Evolutionary conservation across 2,797 vertebrate species (phyloP).

Genomic region (Rhadinocentrus ornatus): DNA sequence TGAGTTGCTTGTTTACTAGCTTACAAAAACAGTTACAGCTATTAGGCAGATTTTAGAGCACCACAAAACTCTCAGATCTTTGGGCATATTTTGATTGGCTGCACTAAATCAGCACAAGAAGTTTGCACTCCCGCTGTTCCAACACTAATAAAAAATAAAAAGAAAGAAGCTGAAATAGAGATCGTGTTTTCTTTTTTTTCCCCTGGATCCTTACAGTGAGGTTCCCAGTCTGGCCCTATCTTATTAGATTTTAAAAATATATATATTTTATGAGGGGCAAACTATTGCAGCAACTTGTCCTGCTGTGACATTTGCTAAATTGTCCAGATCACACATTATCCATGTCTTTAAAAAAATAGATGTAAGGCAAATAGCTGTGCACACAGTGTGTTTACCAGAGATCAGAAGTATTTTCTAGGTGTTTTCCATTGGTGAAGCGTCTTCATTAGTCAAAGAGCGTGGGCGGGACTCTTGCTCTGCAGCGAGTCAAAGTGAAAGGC

Average conservation of each 20-base stretch:
- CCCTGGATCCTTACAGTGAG: background rate
- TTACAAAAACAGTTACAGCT: background rate
- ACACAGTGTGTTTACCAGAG: slow-evolving; percentile 47
- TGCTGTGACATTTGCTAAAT: slow-evolving; percentile 19
- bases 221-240: background rate
- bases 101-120: slow-evolving; percentile 35
- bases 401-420: slow-evolving; percentile 66
- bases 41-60: background rate
- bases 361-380: slow-evolving; percentile 13
- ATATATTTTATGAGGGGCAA: background rate
- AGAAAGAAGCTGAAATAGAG: background rate
- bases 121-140: slow-evolving; percentile 17
- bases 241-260: background rate
- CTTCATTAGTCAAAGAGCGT: slow-evolving; percentile 83
- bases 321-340: slow-evolving; percentile 6
- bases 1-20: slow-evolving; percentile 36
- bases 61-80: slow-evolving; percentile 6
- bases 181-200: background rate
- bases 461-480: slow-evolving; percentile 83
- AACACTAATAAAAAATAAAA: slow-evolving; percentile 18
- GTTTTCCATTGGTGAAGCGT: slow-evolving; percentile 80
- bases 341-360: background rate
- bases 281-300: slow-evolving; percentile 13
- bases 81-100: slow-evolving; percentile 40
- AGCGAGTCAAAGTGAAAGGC: slow-evolving; percentile 79